Conservation (phyloP, 2,888 invertebrate species). For the Norana najaformis region DNA sequence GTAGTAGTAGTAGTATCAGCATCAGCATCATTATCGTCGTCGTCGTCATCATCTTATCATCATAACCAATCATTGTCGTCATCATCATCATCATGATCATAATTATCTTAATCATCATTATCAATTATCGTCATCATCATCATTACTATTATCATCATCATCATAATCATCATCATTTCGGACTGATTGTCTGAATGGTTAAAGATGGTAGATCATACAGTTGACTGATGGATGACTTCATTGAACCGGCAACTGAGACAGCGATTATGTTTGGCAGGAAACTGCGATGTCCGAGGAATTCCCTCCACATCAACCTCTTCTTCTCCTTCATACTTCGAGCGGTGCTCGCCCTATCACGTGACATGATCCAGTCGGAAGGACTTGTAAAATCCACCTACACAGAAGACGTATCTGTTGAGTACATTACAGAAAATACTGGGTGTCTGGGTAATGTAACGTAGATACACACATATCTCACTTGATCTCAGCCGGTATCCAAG, state of each 20-base stretch:
- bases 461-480: neutral
- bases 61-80: neutral
- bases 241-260: neutral
- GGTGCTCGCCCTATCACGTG: constrained; percentile 58
- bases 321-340: constrained; percentile 71
- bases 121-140: neutral
- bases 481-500: neutral
- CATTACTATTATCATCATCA: neutral
- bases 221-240: too few relatives aligned
- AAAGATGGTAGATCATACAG: neutral
- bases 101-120: neutral
- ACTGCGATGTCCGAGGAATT: constrained; percentile 71
- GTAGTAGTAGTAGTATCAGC: neutral
- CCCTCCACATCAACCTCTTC: constrained; percentile 72
- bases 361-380: neutral
- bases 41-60: neutral
- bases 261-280: constrained; percentile 65
- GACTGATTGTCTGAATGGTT: neutral
- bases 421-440: neutral
- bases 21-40: neutral
- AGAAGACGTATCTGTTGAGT: neutral
- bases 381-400: neutral
- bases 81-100: neutral
- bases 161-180: neutral
- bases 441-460: neutral